phyloP scores from a whole-genome alignment of 2,113 vertebrate genomes.

The Hylia prasina region DNA sequence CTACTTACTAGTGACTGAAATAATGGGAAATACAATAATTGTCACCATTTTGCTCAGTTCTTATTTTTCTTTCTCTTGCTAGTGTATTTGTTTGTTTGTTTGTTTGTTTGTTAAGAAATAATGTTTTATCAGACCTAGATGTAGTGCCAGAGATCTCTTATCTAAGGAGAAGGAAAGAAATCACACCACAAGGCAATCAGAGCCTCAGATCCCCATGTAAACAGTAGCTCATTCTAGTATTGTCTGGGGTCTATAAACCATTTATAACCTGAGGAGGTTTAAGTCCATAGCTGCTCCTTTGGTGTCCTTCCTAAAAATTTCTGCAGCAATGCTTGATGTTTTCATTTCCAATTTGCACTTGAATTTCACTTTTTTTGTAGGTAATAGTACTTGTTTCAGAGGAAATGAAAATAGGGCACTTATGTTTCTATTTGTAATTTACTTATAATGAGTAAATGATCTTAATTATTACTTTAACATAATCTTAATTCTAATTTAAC shows the following conservation, averaged over 20 bases:
- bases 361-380: neutral
- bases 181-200: neutral
- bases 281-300: neutral
- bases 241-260: neutral
- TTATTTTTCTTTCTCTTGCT: neutral
- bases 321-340: neutral
- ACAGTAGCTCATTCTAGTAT: fast-evolving
- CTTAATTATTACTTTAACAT: neutral
- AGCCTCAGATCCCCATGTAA: neutral
- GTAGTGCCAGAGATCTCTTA: neutral
- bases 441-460: neutral
- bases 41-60: neutral
- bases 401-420: neutral
- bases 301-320: neutral
- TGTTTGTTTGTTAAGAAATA: neutral
- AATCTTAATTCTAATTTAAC: neutral
- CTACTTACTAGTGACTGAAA: neutral
- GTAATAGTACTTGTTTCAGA: neutral
- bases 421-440: neutral
- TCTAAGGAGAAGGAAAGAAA: neutral
- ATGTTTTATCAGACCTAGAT: neutral
- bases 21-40: neutral
- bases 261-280: neutral
- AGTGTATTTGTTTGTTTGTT: neutral
- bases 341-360: neutral